These are phyloP conservation scores for Chanos chanos DNA, from an alignment of 2,797 vertebrate genomes.

Conservation along the genomic window DNA sequence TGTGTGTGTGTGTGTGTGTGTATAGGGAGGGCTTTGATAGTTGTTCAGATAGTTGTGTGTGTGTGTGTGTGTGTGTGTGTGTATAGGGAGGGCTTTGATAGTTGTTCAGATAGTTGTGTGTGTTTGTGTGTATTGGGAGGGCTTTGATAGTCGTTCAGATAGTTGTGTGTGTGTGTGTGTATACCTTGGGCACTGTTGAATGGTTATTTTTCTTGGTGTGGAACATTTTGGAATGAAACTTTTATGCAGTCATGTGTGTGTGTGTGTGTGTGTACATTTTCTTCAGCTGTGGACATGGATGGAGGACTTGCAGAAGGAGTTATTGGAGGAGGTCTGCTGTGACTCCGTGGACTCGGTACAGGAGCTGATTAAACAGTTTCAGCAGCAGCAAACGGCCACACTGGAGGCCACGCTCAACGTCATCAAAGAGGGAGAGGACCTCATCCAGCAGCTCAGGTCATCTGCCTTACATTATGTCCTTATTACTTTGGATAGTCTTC, in stretches of 20 bases:
- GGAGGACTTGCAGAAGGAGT: conserved; percentile 98
- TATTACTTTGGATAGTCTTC: no score
- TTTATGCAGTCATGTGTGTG: conserved; percentile 2
- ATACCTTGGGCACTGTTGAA: no score
- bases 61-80: background rate
- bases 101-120: background rate
- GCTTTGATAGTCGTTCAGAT: background rate
- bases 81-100: background rate
- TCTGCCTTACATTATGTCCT: background rate
- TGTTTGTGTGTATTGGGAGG: background rate
- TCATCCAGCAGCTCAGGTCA: conserved; percentile 97
- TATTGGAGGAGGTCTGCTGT: conserved; percentile 91
- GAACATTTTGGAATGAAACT: no score
- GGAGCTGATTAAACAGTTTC: conserved; percentile 96
- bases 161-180: conserved; percentile 12
- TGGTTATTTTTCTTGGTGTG: no score
- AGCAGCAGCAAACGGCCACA: conserved; percentile 95
- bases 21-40: background rate
- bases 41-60: background rate
- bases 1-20: background rate
- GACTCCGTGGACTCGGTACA: conserved; percentile 95
- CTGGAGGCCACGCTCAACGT: conserved; percentile 95
- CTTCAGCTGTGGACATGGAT: conserved; percentile 96
- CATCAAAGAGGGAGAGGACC: conserved; percentile 96
- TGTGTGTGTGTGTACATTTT: no score